Evolutionary conservation across 2,888 invertebrate species (phyloP), one percentile per base, ranked within the genome.

Genomic region (Coelopa pilipes): DNA sequence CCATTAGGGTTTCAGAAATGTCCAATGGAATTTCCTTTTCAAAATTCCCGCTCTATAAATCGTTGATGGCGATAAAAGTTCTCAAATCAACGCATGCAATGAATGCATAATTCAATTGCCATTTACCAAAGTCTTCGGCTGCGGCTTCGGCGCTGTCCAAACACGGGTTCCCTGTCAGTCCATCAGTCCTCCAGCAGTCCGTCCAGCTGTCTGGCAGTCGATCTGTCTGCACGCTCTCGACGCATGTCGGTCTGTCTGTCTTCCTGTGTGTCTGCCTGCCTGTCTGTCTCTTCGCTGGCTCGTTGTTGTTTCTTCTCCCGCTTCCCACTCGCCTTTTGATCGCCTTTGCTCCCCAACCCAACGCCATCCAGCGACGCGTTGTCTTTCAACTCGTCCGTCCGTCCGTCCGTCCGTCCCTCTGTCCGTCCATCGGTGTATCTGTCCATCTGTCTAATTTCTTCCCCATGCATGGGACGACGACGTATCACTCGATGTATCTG

Each of bases 391-490:
- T 34, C 34, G n/a, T 55, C 19, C 15, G 1, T 55, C 19, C 15
- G 11, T 55, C 55, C 19, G 13, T 55, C 55, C 10, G 7, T 34
- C 34, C 34, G 7, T 34, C 19, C 15, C n/a, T 55, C 21, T 17
- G 19, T 21, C 24, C 21, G n/a, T 60, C 24, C 24, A 13, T 19
- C 60, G 10, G 60, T 21, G 13, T 60, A 21, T 60, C 60, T 60
- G 24, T 60, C 24, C 21, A 21, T 13, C 53, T 53, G 53, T 53
- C 53, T 53, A 53, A 53, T 53, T 53, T 53, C n/a, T 53, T 53
- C n/a, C n/a, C 3, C 53, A 53, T n/a, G n/a, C n/a, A 53, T 53
- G n/a, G 10, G 13, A 53, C 13, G 21, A 60, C 19, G n/a, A 55
- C 19, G 55, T 59, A 21, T 59, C 12, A 13, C 11, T 60, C 19